Evolutionary conservation across 2,888 invertebrate species (phyloP).

Genomic region (Agonopterix heracliana): DNA sequence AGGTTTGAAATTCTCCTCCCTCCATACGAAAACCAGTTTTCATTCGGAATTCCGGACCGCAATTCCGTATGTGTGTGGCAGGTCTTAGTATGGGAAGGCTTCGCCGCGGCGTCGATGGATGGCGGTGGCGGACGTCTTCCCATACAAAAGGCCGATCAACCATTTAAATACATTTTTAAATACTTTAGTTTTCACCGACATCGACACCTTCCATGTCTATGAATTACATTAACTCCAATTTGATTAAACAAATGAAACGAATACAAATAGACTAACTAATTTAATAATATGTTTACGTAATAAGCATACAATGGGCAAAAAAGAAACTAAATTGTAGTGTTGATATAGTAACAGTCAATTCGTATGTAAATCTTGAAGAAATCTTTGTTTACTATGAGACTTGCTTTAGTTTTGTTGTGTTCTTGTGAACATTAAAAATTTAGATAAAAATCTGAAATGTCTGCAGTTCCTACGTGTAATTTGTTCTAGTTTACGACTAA

Average conservation of each 20-base stretch:
- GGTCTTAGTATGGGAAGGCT: too few relatives aligned
- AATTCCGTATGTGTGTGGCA: too few relatives aligned
- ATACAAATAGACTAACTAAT: constrained; percentile 1
- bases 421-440: not conserved
- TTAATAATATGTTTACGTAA: constrained; percentile 1
- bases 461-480: too few relatives aligned
- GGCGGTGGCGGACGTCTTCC: too few relatives aligned
- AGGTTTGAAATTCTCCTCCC: too few relatives aligned
- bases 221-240: not conserved
- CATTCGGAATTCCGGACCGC: too few relatives aligned
- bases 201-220: not conserved
- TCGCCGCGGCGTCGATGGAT: too few relatives aligned
- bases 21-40: too few relatives aligned
- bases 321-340: constrained; percentile 5
- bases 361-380: constrained; percentile 15
- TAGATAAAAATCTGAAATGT: too few relatives aligned
- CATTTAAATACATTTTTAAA: too few relatives aligned
- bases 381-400: constrained; percentile 7
- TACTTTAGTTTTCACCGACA: not conserved
- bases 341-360: constrained; percentile 12
- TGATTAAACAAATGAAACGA: not conserved
- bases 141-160: too few relatives aligned
- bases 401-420: not conserved
- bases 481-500: too few relatives aligned
- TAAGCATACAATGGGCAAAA: constrained; percentile 8